Percentiles rank a stretch among this genome's conserved stretches.
Evolutionary conservation across 2,113 vertebrate genomes (phyloP).

Genomic region (Vidua chalybeata): DNA sequence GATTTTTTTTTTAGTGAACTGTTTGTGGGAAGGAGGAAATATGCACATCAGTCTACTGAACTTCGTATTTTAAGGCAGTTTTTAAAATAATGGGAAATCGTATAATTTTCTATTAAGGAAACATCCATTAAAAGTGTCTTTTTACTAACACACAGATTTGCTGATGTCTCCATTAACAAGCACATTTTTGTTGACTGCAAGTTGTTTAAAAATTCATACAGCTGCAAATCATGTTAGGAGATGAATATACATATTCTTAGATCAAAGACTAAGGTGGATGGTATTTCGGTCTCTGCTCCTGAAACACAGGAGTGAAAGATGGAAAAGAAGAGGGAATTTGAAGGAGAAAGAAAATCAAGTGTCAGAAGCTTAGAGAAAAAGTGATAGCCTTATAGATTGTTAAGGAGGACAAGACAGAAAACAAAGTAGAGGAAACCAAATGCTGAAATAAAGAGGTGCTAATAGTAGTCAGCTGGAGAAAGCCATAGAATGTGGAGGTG

Average conservation of each 20-base stretch:
- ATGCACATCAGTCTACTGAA: not conserved
- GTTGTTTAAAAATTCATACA: not conserved
- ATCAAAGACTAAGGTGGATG: not conserved
- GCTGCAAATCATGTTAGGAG: not conserved
- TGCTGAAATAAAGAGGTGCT: conserved; percentile 49
- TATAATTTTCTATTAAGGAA: not conserved
- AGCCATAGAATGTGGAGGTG: not conserved
- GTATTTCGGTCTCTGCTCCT: not conserved
- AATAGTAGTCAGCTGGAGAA: conserved; percentile 52
- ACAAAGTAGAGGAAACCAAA: conserved; percentile 28
- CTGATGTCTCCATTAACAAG: not conserved
- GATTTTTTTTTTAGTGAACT: conserved; percentile 14
- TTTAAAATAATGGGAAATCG: not conserved
- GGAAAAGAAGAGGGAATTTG: not conserved
- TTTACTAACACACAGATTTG: not conserved
- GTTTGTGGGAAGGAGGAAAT: conserved; percentile 19
- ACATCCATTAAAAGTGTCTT: not conserved
- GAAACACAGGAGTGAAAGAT: not conserved
- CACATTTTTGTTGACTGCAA: not conserved
- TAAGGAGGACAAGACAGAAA: not conserved
- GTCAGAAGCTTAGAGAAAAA: not conserved
- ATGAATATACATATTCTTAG: not conserved
- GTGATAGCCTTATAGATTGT: not conserved
- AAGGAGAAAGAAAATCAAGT: not conserved
- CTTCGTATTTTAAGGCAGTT: not conserved